phyloP scores from a whole-genome alignment of 2,797 vertebrate species.

The Trematomus bernacchii region DNA sequence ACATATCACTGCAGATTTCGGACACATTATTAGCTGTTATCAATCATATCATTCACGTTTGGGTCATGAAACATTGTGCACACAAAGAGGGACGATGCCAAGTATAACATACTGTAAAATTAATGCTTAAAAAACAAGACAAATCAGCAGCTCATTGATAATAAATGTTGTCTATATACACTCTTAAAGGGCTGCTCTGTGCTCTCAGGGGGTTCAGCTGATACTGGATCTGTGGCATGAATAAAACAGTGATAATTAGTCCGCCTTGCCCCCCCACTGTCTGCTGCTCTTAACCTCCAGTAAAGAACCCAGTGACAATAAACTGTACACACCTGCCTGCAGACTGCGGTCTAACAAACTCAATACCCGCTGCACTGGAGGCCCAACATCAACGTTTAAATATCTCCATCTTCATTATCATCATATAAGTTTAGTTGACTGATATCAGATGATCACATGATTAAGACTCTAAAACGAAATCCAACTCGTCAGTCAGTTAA shows the following conservation, averaged over 20 bases:
- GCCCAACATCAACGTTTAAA: background rate
- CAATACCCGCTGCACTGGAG: background rate
- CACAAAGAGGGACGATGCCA: background rate
- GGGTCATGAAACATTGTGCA: background rate
- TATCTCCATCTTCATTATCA: background rate
- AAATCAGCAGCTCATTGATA: background rate
- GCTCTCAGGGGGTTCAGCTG: conserved; percentile 44
- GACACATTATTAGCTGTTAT: background rate
- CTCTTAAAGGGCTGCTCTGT: background rate
- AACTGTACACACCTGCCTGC: conserved; percentile 37
- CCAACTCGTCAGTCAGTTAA: background rate
- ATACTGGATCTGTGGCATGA: conserved; percentile 70
- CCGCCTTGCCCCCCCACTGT: conserved; percentile 40
- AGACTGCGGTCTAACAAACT: conserved; percentile 19
- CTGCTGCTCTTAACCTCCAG: conserved; percentile 49
- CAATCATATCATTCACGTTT: background rate
- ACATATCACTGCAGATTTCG: conserved; percentile 1
- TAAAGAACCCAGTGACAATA: conserved; percentile 49
- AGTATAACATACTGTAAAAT: background rate
- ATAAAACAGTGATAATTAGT: conserved; percentile 72
- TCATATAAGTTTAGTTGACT: background rate
- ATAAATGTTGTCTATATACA: background rate
- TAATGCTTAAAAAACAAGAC: background rate
- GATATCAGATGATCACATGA: background rate
- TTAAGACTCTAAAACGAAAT: background rate